Base-by-base conservation (phyloP, 2,797 vertebrate genomes). In the Hoplostethus mediterraneus region DNA sequence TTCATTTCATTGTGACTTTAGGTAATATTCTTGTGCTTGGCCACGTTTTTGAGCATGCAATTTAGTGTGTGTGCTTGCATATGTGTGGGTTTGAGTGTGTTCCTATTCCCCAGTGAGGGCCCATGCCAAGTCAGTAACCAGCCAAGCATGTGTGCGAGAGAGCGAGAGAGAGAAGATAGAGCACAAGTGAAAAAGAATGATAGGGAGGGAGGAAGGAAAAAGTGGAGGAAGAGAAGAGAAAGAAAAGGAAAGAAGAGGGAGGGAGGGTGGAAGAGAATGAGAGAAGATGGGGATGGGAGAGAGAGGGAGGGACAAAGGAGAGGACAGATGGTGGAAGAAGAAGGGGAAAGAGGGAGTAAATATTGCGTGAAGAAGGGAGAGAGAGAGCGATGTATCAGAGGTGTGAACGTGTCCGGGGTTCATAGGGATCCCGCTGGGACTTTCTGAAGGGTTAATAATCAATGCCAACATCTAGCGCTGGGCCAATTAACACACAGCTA, bases 401-500 rank as follows among this genome's bases (percentile, higher is more conserved):
- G 67, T 75, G 73, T 63, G 61, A 76, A 53, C 40, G 42, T 78
- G 64, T 63, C 81, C 40, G 60, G 57, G 73, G 71, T 70, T 79
- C 73, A 71, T 25, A 65, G 67, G 48, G 63, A 33, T 55, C 72
- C 75, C 28, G 28, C 67, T 82, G 81, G 73, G 81, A 67, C 55
- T 66, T 67, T 77, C 21, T 75, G 53, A 77, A 59, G 82, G 72
- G 76, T 86, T 85, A 80, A 79, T 75, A 85, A 86, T 85, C 80
- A 82, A 79, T 82, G 73, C 31, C 69, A 82, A 62, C 71, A 65
- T 67, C 64, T 77, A 3, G 3, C 61, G 55, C 56, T 42, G 31
- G 47, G 67, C 70, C 80, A 88, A 84, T 86, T 86, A 89, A 86
- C 70, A 77, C 75, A 72, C 83, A 81, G 81, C 73, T 57, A 77